Percentiles rank a stretch among this genome's conserved stretches.
Conservation (phyloP, 2,113 vertebrate species). For the Pteronura brasiliensis region DNA sequence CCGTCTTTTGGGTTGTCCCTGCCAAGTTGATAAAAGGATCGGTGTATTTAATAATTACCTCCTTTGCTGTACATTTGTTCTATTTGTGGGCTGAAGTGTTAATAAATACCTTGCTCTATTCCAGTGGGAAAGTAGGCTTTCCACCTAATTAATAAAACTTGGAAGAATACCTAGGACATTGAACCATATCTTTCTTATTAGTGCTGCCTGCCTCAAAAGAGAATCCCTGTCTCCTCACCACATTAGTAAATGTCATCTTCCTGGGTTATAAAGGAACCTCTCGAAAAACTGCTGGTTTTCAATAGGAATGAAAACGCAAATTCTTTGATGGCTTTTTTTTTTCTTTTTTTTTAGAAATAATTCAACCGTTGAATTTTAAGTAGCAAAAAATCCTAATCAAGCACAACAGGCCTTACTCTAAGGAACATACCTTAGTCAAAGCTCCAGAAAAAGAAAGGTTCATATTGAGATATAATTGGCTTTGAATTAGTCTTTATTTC, state of each 20-base stretch:
- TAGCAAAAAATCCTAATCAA: conserved; percentile 74
- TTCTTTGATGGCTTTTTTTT: conserved; percentile 41
- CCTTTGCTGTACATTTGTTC: conserved; percentile 82
- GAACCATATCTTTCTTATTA: conserved; percentile 86
- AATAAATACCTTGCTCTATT: conserved; percentile 85
- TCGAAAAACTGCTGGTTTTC: conserved; percentile 81
- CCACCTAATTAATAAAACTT: conserved; percentile 88
- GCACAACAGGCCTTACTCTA: conserved; percentile 60
- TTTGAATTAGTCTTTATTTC: conserved; percentile 39
- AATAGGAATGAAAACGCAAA: conserved; percentile 64
- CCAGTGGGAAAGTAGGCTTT: conserved; percentile 81
- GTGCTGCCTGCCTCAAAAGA: conserved; percentile 79
- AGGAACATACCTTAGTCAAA: conserved; percentile 33
- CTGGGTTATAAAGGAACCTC: conserved; percentile 73
- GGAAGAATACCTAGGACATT: conserved; percentile 82
- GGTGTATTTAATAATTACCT: conserved; percentile 84
- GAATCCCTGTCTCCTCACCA: conserved; percentile 78
- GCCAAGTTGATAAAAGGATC: conserved; percentile 82
- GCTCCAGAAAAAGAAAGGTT: conserved; percentile 35
- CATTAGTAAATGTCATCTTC: conserved; percentile 82
- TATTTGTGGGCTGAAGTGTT: conserved; percentile 83
- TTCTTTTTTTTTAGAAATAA: conserved; percentile 58
- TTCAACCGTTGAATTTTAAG: conserved; percentile 57
- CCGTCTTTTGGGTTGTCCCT: conserved; percentile 79
- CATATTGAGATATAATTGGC: not conserved